Evolutionary conservation across 2,113 vertebrate species (phyloP).

Genomic region (Colaptes auratus): DNA sequence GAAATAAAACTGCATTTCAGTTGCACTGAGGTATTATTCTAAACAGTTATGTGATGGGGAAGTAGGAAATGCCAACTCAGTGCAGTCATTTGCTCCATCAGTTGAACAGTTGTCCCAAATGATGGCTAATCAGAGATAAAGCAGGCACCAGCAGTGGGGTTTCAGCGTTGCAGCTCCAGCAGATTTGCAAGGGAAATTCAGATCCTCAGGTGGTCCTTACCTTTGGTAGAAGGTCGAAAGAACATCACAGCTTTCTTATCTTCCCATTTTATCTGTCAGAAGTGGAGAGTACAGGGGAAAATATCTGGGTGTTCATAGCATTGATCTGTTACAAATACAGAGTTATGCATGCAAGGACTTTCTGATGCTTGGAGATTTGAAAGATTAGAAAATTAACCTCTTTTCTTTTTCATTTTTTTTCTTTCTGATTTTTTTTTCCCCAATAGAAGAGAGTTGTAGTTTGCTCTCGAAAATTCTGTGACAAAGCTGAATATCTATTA

Average conservation of each 20-base stretch:
- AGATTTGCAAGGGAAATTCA: conserved; percentile 72
- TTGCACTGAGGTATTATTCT: background rate
- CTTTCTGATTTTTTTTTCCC: too few species aligned
- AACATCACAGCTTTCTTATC: conserved; percentile 32
- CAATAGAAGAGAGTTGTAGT: background rate
- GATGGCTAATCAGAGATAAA: conserved; percentile 69
- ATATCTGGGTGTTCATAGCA: background rate
- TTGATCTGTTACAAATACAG: background rate
- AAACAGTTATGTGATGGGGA: background rate
- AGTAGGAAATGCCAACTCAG: conserved; percentile 50
- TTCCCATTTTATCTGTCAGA: background rate
- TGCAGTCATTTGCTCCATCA: conserved; percentile 50
- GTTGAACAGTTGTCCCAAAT: conserved; percentile 51
- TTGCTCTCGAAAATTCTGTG: background rate
- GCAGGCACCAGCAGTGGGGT: conserved; percentile 60
- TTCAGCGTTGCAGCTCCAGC: conserved; percentile 31
- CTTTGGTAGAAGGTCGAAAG: conserved; percentile 59
- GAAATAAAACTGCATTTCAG: background rate
- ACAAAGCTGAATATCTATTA: background rate
- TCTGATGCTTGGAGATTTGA: background rate
- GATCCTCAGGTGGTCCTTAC: conserved; percentile 57
- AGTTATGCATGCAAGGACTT: background rate
- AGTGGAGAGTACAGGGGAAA: background rate
- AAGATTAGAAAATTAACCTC: background rate
- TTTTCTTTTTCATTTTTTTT: background rate